Base-by-base conservation (phyloP, 2,888 invertebrate genomes). In the Amiota mariae region DNA sequence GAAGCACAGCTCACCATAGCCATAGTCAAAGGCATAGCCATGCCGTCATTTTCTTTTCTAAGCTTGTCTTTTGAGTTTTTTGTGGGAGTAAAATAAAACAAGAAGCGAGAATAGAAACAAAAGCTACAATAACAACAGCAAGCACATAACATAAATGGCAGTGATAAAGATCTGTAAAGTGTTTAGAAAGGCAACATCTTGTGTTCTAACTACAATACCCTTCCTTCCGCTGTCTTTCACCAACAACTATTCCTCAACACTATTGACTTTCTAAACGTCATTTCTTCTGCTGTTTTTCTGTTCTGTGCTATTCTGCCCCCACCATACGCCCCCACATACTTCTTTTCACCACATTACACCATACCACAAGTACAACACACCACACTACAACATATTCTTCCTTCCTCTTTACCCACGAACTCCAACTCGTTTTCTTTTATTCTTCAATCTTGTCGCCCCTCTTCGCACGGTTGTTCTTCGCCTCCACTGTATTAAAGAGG, bases 121-220 rank as follows among this genome's bases (percentile, higher is more conserved):
- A 24, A 24, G 3, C 77, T 8, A n/a, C 12, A n/a, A 3, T n/a
- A 54, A 54, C 54, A 54, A 54, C n/a, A n/a, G 54, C 13, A 54
- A 54, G n/a, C 12, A n/a, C 54, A 36, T 36, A 36, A 36, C 36
- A 36, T 36, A 36, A 36, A 12, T 12, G 59, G 59, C 68, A 9
- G 66, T 76, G 83, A 84, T 84, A 84, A 84, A 78, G 81, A 84
- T 84, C 85, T 84, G 85, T 80, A 80, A 84, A 85, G 82, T 79
- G 82, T 84, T 84, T 83, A 83, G 83, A 83, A 83, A 83, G 83
- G 83, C 83, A 82, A 79, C 67, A 77, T 77, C 83, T 68, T 80
- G 75, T 75, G 75, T 74, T 70, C 67, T 56, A 63, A 36, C 36
- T 36, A 36, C 36, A 36, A 6, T 76, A 54, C 59, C 61, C 78